phyloP scores from a whole-genome alignment of 1,140 invertebrate genomes.

The Drosophila jambulina region DNA sequence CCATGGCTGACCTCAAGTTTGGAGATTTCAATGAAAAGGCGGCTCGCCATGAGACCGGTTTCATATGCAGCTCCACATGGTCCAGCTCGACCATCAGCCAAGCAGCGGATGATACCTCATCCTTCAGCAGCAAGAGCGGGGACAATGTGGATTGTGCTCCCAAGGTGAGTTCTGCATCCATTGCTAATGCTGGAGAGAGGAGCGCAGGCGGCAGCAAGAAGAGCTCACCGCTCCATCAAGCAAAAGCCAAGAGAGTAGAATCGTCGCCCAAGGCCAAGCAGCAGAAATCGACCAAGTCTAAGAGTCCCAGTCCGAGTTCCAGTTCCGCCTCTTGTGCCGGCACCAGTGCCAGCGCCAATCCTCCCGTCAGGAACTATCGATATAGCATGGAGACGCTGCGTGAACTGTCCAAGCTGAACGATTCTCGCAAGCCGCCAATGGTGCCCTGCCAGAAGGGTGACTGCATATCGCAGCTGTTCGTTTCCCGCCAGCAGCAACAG shows the following conservation, averaged over 20 bases:
- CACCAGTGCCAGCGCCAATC: not conserved
- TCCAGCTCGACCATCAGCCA: constrained; percentile 59
- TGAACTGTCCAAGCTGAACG: constrained; percentile 63
- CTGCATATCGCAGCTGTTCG: constrained; percentile 76
- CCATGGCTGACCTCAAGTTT: constrained; percentile 61
- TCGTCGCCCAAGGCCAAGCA: constrained; percentile 4
- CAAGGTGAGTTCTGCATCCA: constrained; percentile 1
- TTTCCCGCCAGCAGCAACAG: constrained; percentile 72
- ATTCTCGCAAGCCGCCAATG: constrained; percentile 70
- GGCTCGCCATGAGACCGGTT: constrained; percentile 34
- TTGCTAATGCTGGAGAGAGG: not conserved
- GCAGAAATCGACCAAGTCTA: not conserved
- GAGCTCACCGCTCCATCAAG: constrained; percentile 37
- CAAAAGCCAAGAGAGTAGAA: not conserved
- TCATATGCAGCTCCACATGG: constrained; percentile 73
- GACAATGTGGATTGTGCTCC: constrained; percentile 63
- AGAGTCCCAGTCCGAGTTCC: constrained; percentile 21
- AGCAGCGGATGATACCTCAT: constrained; percentile 23
- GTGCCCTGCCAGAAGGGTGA: constrained; percentile 77
- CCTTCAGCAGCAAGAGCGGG: constrained; percentile 21
- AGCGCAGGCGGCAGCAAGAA: constrained; percentile 35
- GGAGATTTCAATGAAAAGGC: constrained; percentile 71
- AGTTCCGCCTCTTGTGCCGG: not conserved
- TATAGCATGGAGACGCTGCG: constrained; percentile 68
- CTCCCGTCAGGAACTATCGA: constrained; percentile 28